These are phyloP conservation scores for Drosophila trichaetosa DNA, from an alignment of 2,888 invertebrate species.

Conservation along the genomic window DNA sequence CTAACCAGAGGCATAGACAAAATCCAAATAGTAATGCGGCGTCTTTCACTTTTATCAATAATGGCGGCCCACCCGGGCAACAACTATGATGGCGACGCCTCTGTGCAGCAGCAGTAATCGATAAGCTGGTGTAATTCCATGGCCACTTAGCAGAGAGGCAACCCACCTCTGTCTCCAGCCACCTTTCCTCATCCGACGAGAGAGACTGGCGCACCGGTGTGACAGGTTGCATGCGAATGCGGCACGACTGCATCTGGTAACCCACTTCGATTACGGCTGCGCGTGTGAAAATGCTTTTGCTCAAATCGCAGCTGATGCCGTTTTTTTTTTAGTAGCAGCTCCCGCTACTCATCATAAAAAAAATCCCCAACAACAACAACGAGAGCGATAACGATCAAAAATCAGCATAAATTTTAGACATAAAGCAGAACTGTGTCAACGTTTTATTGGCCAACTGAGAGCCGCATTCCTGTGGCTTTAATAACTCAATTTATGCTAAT, in stretches of 20 bases:
- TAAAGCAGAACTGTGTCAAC: slow-evolving; percentile 61
- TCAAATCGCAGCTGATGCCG: slow-evolving; percentile 29
- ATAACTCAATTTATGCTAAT: slow-evolving; percentile 68
- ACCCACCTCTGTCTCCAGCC: neutral
- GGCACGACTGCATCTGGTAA: slow-evolving; percentile 79
- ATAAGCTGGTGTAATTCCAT: slow-evolving; percentile 73
- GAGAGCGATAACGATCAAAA: slow-evolving; percentile 47
- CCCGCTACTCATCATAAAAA: slow-evolving; percentile 59
- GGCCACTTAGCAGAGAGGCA: slow-evolving; percentile 60
- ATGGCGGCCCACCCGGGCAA: slow-evolving; percentile 25
- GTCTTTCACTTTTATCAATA: slow-evolving; percentile 68
- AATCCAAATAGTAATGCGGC: slow-evolving; percentile 10
- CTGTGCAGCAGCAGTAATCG: slow-evolving; percentile 61
- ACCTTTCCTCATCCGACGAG: neutral
- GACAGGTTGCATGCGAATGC: slow-evolving; percentile 78
- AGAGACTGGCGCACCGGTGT: slow-evolving; percentile 57
- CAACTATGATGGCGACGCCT: slow-evolving; percentile 49
- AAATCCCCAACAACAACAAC: slow-evolving; percentile 22
- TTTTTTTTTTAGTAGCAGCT: slow-evolving; percentile 21
- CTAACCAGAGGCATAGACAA: slow-evolving; percentile 22
- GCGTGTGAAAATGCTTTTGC: slow-evolving; percentile 69
- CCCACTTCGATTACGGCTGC: slow-evolving; percentile 75
- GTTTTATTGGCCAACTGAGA: slow-evolving; percentile 44
- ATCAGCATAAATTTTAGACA: slow-evolving; percentile 65
- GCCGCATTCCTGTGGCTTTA: slow-evolving; percentile 67